Evolutionary conservation across 2,888 invertebrate genomes (phyloP).

Genomic region (Eurytoma adleriae): DNA sequence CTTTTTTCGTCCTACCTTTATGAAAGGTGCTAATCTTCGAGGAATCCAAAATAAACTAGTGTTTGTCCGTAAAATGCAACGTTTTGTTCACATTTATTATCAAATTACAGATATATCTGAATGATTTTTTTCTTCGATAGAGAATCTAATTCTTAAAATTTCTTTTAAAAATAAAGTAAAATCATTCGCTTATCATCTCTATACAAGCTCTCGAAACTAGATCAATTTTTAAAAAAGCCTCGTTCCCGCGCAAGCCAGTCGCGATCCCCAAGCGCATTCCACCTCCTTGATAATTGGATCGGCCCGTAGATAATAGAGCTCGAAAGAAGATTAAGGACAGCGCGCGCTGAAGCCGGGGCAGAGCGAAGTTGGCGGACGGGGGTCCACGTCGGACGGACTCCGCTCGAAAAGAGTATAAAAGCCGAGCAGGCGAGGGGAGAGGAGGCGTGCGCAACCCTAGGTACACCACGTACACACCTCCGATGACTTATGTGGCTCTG

Average conservation of each 20-base stretch:
- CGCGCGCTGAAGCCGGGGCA: background rate
- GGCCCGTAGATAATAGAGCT: constrained; percentile 70
- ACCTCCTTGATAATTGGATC: constrained; percentile 72
- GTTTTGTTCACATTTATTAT: no score
- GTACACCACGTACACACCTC: constrained; percentile 28
- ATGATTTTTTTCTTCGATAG: no score
- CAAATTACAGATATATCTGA: no score
- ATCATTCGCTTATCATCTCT: no score
- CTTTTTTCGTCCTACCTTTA: no score
- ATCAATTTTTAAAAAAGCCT: background rate
- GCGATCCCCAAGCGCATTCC: constrained; percentile 70
- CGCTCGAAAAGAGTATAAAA: background rate
- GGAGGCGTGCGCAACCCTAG: constrained; percentile 18
- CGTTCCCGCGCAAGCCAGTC: constrained; percentile 66
- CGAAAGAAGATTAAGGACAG: constrained; percentile 75
- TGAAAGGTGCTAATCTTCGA: no score
- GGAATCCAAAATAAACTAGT: no score
- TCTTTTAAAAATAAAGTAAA: no score
- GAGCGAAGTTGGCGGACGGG: background rate
- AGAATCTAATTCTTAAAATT: no score
- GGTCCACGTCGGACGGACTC: background rate
- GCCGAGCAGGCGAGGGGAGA: constrained; percentile 36
- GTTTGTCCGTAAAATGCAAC: no score
- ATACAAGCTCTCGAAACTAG: no score
- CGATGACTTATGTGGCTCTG: constrained; percentile 76